These are phyloP conservation scores for Oncorhynchus kisutch DNA, from an alignment of 2,113 vertebrate genomes.

Conservation along the genomic window DNA sequence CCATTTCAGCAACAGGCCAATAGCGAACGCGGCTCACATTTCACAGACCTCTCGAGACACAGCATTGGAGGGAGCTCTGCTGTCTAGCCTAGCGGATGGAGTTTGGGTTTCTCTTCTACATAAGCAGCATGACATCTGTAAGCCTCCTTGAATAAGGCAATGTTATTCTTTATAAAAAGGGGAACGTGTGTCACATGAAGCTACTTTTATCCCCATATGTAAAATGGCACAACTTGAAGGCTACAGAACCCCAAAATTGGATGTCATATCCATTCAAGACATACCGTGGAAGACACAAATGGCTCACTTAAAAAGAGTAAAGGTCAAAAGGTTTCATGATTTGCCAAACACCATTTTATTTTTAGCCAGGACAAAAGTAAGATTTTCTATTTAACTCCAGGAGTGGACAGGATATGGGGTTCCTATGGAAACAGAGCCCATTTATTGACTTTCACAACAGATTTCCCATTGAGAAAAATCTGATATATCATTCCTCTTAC, in stretches of 20 bases:
- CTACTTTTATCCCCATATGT: neutral
- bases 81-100: slow-evolving; percentile 24
- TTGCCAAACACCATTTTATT: slow-evolving; percentile 50
- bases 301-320: slow-evolving; percentile 43
- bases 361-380: slow-evolving; percentile 41
- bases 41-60: slow-evolving; percentile 33
- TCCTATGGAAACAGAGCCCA: slow-evolving; percentile 6
- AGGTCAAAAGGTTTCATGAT: slow-evolving; percentile 42
- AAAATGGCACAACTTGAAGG: neutral
- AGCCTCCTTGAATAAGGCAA: neutral
- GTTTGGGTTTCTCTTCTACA: neutral
- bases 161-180: neutral
- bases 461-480: too few species aligned
- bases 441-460: neutral
- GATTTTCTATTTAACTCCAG: slow-evolving; percentile 32
- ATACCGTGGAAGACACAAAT: slow-evolving; percentile 54
- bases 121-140: neutral
- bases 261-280: slow-evolving; percentile 55
- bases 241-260: slow-evolving; percentile 41
- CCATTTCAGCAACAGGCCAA: slow-evolving; percentile 39
- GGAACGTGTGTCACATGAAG: neutral
- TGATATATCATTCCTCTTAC: too few species aligned
- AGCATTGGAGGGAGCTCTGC: slow-evolving; percentile 26
- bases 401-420: slow-evolving; percentile 8
- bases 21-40: slow-evolving; percentile 49